phyloP scores from a whole-genome alignment of 53 echinoderm and acorn worm species.

The Hippasteria phrygiana region DNA sequence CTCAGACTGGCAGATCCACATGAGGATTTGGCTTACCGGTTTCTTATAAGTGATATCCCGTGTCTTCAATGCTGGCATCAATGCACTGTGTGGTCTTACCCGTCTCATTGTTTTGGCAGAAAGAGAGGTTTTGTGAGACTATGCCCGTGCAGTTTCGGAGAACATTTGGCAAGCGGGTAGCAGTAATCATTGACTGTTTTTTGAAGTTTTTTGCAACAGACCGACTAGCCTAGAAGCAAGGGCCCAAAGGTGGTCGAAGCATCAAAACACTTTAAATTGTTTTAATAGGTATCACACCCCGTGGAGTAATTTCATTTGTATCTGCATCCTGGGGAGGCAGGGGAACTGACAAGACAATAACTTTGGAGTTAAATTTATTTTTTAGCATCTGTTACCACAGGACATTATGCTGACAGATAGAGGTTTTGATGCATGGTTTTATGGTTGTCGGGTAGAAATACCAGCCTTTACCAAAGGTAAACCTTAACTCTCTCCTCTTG shows the following conservation, averaged over 20 bases:
- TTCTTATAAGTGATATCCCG: not conserved
- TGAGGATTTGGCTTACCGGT: conserved; percentile 33
- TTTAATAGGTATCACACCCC: conserved; percentile 37
- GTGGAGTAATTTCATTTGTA: conserved; percentile 47
- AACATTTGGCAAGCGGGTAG: conserved; percentile 22
- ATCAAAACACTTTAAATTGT: conserved; percentile 54
- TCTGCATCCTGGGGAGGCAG: conserved; percentile 49
- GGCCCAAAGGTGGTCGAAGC: conserved; percentile 50
- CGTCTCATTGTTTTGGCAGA: conserved; percentile 27
- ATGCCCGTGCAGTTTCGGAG: conserved; percentile 44
- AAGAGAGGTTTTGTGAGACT: conserved; percentile 4
- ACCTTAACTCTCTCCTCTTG: conserved; percentile 25
- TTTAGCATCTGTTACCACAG: conserved; percentile 6
- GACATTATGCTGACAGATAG: conserved; percentile 47
- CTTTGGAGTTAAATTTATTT: conserved; percentile 23
- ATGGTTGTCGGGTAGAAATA: conserved; percentile 45
- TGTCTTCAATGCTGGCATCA: conserved; percentile 5
- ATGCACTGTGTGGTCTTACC: conserved; percentile 2
- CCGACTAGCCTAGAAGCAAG: conserved; percentile 31
- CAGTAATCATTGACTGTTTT: conserved; percentile 54
- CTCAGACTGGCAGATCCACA: conserved; percentile 26
- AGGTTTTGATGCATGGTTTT: conserved; percentile 51
- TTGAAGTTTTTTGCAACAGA: conserved; percentile 16
- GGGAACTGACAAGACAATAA: conserved; percentile 58
- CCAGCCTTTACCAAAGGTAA: conserved; percentile 37